Conservation (phyloP, 2,113 vertebrate species). For the Morone chrysops region DNA sequence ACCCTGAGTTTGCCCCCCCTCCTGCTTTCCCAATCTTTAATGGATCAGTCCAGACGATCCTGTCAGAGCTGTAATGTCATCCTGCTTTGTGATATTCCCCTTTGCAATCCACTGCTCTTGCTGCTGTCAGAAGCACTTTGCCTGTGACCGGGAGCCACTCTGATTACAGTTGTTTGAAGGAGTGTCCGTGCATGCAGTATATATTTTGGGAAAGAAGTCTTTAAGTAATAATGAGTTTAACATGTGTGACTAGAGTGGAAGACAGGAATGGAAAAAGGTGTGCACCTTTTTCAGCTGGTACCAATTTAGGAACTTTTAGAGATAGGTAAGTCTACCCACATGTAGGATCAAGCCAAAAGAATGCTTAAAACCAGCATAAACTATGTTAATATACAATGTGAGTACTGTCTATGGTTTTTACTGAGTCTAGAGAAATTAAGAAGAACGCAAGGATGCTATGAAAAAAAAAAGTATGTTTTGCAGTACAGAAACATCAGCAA, state of each 20-base stretch:
- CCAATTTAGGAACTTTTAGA: constrained; percentile 53
- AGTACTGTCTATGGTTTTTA: constrained; percentile 11
- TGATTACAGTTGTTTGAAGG: constrained; percentile 70
- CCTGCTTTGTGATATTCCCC: constrained; percentile 21
- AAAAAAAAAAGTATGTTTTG: background rate
- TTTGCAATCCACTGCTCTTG: constrained; percentile 29
- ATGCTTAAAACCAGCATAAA: background rate
- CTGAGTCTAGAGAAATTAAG: background rate
- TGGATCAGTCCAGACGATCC: constrained; percentile 35
- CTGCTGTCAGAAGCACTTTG: constrained; percentile 71
- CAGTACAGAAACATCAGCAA: background rate
- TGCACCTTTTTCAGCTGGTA: constrained; percentile 69
- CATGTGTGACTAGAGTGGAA: constrained; percentile 53
- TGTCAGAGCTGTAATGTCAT: constrained; percentile 65
- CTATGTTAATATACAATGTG: background rate
- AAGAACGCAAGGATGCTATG: background rate
- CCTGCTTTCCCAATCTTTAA: constrained; percentile 28
- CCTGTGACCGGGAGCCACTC: constrained; percentile 49
- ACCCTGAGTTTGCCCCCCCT: constrained; percentile 20
- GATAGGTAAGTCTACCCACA: constrained; percentile 31
- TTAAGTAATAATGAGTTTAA: constrained; percentile 61
- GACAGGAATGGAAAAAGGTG: constrained; percentile 49
- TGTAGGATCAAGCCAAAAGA: constrained; percentile 8
- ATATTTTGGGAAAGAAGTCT: constrained; percentile 43
- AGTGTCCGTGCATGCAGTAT: constrained; percentile 40